Base-by-base conservation (phyloP, 1,140 invertebrate species). In the Drosophila paulistorum region DNA sequence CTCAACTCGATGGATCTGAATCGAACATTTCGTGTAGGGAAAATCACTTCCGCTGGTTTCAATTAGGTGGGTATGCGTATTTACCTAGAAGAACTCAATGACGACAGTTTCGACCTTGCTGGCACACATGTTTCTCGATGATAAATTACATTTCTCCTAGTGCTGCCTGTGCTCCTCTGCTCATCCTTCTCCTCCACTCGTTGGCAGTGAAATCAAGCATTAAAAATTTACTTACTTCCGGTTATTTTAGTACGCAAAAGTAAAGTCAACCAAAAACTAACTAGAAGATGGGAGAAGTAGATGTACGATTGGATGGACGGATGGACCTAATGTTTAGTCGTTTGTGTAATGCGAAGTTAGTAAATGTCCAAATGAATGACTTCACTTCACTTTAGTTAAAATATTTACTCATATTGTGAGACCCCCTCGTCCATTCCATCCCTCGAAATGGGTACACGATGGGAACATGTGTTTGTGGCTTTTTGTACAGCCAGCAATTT, bases 161-260 rank as follows among this genome's bases (percentile, higher is more conserved):
- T 42, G 59, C 23, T 42, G 51, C 17, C 67, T 48, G 13, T 54
- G 65, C 55, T 55, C 11, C 23, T 2, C 14, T 2, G 7, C 45
- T 17, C 7, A 17, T 1, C 7, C 3, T 7, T 7, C n/a, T 17
- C 17, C 45, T 20, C 45, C 14, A n/a, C 6, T 17, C 41, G 10
- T 6, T 4, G 10, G 37, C 48, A 30, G 83, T 89, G 84, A 84
- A 89, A 84, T 87, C 84, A 87, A 72, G 84, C 80, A 89, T 87
- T 81, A 66, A 67, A 84, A 84, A 87, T 87, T 84, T 37, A 84
- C 80, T 87, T 87, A 87, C 60, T 87, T 87, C 80, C 84, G 80
- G 84, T 78, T 89, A 89, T 87, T 87, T 87, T 84, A 89, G 83
- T 87, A 81, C 85, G 84, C 84, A 87, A 89, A 89, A 89, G 77